phyloP scores from a whole-genome alignment of 2,888 invertebrate species.

The Parnassius glacialis region DNA sequence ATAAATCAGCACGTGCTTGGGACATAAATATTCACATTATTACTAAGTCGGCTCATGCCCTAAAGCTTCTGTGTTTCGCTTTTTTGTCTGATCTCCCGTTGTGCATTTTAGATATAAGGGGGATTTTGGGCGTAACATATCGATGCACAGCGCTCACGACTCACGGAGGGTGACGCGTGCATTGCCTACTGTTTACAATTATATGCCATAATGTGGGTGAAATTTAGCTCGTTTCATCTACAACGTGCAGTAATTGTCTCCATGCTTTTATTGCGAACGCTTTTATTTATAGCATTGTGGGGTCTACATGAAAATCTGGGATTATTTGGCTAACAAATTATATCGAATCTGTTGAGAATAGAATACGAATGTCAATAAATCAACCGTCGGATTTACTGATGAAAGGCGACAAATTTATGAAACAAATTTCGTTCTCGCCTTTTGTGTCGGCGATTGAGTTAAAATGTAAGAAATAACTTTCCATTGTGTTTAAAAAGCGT shows the following conservation, averaged over 20 bases:
- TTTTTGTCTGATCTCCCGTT: conserved; percentile 66
- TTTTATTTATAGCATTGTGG: conserved; percentile 52
- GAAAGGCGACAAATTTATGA: conserved; percentile 60
- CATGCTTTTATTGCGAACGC: conserved; percentile 61
- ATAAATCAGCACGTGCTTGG: conserved; percentile 72
- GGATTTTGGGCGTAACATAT: conserved; percentile 71
- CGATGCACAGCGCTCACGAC: conserved; percentile 53
- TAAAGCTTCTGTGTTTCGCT: conserved; percentile 51
- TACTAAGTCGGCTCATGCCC: conserved; percentile 53
- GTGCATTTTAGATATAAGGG: conserved; percentile 74
- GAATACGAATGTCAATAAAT: conserved; percentile 75
- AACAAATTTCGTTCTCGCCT: conserved; percentile 45
- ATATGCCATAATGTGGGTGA: conserved; percentile 78
- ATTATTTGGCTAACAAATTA: conserved; percentile 81
- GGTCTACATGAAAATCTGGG: conserved; percentile 69
- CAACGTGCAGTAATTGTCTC: conserved; percentile 70
- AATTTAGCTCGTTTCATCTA: conserved; percentile 72
- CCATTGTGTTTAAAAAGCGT: conserved; percentile 10
- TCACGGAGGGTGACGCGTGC: conserved; percentile 57
- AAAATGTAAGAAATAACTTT: conserved; percentile 19
- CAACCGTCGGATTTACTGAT: conserved; percentile 70
- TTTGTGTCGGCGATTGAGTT: conserved; percentile 34
- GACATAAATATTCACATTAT: conserved; percentile 79
- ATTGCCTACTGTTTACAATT: conserved; percentile 75
- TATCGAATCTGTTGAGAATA: conserved; percentile 74